phyloP scores from a whole-genome alignment of 37 sponge, comb jelly and placozoan species.

The Beroe ovata region DNA sequence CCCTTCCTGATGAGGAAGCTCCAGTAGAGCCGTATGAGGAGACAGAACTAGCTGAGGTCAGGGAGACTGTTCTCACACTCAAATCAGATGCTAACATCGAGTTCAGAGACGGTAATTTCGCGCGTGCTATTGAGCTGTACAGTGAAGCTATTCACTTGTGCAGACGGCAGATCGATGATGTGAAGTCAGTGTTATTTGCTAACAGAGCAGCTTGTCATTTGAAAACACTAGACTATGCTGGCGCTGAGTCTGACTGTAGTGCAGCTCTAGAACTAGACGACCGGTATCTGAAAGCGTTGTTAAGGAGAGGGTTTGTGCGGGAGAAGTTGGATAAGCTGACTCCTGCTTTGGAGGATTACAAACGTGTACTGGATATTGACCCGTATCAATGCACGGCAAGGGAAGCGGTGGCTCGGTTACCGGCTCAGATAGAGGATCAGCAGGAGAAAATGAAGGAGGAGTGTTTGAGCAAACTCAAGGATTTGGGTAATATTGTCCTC shows the following conservation, averaged over 20 bases:
- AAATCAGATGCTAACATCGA: not conserved
- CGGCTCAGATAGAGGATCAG: conserved; percentile 85
- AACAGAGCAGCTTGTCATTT: conserved; percentile 51
- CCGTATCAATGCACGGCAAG: conserved; percentile 70
- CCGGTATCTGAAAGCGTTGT: conserved; percentile 79
- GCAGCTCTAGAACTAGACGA: conserved; percentile 77
- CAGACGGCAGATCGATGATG: conserved; percentile 9
- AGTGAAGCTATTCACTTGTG: conserved; percentile 14
- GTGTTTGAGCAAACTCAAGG: conserved; percentile 79
- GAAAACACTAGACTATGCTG: not conserved
- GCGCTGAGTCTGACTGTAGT: conserved; percentile 60
- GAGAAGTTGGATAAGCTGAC: conserved; percentile 89
- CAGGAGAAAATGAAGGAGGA: conserved; percentile 93
- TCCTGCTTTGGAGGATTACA: conserved; percentile 87
- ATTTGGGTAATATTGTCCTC: conserved; percentile 86
- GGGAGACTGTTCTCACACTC: not conserved
- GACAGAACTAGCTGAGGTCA: conserved; percentile 2
- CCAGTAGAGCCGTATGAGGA: not conserved
- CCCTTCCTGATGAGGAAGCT: not conserved
- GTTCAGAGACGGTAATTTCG: not conserved
- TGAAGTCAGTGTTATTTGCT: not conserved
- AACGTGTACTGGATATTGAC: conserved; percentile 77
- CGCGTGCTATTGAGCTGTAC: not conserved
- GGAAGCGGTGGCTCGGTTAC: conserved; percentile 80
- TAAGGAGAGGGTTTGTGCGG: conserved; percentile 80